A percentile compares a stretch with the other conserved stretches of the same genome.
phyloP scores from a whole-genome alignment of 2,113 vertebrate species.

The Hippocampus guttulatus region DNA sequence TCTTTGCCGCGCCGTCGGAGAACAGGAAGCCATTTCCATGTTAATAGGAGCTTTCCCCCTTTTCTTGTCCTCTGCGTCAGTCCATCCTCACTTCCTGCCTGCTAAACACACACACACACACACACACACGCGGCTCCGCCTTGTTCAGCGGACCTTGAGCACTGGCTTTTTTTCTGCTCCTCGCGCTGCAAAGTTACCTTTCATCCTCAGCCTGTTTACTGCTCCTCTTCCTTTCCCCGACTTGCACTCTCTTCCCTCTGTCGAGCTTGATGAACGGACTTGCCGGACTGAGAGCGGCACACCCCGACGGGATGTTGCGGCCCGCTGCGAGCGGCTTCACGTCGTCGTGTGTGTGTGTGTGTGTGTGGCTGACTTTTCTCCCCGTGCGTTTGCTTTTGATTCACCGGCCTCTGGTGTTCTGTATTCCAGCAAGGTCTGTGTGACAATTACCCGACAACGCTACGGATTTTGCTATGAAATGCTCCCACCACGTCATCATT shows the following conservation, averaged over 20 bases:
- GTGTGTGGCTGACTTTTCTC: slow-evolving; percentile 9
- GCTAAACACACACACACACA: slow-evolving; percentile 27
- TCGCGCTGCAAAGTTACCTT: slow-evolving; percentile 47
- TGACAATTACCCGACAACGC: too few species aligned
- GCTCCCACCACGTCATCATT: too few species aligned
- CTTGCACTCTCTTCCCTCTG: slow-evolving; percentile 32
- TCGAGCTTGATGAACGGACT: slow-evolving; percentile 69
- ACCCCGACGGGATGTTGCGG: slow-evolving; percentile 54
- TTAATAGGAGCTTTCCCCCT: slow-evolving; percentile 66
- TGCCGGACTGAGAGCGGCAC: slow-evolving; percentile 62
- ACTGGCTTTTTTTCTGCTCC: slow-evolving; percentile 21
- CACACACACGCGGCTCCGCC: slow-evolving; percentile 20
- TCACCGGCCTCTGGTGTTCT: slow-evolving; percentile 1
- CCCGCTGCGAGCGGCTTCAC: slow-evolving; percentile 42
- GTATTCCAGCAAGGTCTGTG: neutral
- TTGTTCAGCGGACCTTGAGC: slow-evolving; percentile 16
- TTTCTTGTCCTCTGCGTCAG: slow-evolving; percentile 15
- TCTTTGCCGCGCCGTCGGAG: slow-evolving; percentile 63
- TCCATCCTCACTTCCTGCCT: slow-evolving; percentile 27
- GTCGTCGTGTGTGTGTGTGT: slow-evolving; percentile 23
- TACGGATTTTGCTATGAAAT: too few species aligned
- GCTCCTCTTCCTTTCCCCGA: slow-evolving; percentile 29
- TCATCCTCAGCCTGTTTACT: slow-evolving; percentile 59
- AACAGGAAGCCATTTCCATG: slow-evolving; percentile 73
- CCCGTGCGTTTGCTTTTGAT: slow-evolving; percentile 16